phyloP scores from a whole-genome alignment of 1,140 invertebrate species.

The Sycophila sp. region DNA sequence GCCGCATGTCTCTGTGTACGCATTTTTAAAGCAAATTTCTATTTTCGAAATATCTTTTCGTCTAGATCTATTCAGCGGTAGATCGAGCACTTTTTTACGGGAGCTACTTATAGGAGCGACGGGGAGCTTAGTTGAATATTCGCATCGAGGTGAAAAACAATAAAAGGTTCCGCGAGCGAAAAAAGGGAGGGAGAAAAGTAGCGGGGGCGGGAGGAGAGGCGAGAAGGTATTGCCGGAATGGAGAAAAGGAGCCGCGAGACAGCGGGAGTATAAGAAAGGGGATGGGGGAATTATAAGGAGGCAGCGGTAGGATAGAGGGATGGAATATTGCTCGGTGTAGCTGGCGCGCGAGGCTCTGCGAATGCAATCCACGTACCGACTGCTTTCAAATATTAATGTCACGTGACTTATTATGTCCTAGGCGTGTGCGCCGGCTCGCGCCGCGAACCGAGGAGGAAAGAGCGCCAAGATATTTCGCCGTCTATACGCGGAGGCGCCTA shows the following conservation, averaged over 20 bases:
- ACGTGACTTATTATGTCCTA: slow-evolving; percentile 68
- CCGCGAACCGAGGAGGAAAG: no score
- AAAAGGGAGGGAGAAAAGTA: neutral
- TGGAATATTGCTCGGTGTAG: slow-evolving; percentile 52
- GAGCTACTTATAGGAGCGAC: neutral
- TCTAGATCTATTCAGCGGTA: neutral
- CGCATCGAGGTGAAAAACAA: neutral
- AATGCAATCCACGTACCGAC: slow-evolving; percentile 67
- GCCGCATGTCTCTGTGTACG: no score
- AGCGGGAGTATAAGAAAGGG: slow-evolving; percentile 3
- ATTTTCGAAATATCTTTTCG: neutral
- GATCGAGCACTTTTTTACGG: no score
- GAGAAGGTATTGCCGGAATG: neutral
- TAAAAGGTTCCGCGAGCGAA: neutral
- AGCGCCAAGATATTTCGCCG: neutral
- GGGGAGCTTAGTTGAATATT: neutral
- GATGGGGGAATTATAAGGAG: slow-evolving; percentile 19
- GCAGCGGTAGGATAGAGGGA: neutral
- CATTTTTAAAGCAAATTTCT: neutral
- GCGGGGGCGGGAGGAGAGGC: neutral
- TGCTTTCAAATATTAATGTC: slow-evolving; percentile 69
- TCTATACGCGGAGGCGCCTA: slow-evolving; percentile 8
- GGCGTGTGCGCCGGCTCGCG: slow-evolving; percentile 53
- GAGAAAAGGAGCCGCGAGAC: neutral
- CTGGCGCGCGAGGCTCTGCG: neutral